phyloP scores from a whole-genome alignment of 2,888 invertebrate genomes.

The Xestia rhomboidea region DNA sequence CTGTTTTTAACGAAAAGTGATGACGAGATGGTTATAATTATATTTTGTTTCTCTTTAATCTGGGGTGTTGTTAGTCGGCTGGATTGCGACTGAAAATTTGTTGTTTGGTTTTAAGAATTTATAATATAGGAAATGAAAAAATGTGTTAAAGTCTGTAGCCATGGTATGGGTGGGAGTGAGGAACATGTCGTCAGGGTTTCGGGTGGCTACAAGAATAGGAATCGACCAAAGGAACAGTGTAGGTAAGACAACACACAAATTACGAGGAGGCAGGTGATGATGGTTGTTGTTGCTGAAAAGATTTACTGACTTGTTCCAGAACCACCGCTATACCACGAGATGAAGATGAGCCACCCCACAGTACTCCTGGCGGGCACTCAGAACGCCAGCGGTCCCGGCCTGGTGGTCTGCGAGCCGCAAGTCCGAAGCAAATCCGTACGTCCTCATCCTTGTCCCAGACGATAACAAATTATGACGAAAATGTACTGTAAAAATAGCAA shows the following conservation, averaged over 20 bases:
- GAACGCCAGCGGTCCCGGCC: constrained; percentile 50
- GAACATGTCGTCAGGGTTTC: neutral
- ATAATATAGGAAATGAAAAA: neutral
- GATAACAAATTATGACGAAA: constrained; percentile 3
- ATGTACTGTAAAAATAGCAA: constrained; percentile 48
- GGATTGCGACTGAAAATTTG: neutral
- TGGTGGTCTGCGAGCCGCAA: constrained; percentile 68
- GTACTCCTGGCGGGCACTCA: constrained; percentile 72
- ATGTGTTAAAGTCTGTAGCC: neutral
- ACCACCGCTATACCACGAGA: constrained; percentile 77
- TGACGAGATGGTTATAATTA: neutral
- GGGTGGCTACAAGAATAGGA: neutral
- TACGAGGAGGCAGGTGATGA: neutral
- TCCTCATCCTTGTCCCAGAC: constrained; percentile 63
- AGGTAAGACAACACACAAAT: too few relatives aligned
- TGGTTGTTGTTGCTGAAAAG: neutral
- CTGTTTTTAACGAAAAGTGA: neutral
- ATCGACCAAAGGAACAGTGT: neutral
- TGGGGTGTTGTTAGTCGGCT: neutral
- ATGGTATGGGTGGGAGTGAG: neutral
- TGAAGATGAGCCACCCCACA: constrained; percentile 81
- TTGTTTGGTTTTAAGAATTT: neutral
- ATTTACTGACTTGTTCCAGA: constrained; percentile 66
- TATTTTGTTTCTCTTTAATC: neutral
- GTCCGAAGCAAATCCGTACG: constrained; percentile 86